Evolutionary conservation across 2,888 invertebrate genomes (phyloP), one percentile per base, ranked within the genome.

Genomic region (Drosophila cognata): DNA sequence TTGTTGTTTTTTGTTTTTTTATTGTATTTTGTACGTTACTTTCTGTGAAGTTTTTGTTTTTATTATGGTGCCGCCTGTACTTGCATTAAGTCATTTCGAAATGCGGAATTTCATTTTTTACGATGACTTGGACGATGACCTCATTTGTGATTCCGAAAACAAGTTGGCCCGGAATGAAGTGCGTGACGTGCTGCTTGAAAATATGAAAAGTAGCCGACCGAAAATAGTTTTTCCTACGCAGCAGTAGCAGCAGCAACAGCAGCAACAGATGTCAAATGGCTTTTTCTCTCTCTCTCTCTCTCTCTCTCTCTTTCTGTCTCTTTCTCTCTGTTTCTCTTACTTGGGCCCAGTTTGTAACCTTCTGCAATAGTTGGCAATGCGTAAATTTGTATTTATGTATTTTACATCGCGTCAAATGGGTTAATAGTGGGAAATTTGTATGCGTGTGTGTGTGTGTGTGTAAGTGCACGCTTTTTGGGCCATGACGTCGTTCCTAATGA

Each of bases 351-450:
- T 56, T 55, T 25, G 16, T 53, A 50, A 41, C 35, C 70, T 46
- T 76, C 46, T 58, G 38, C 41, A 61, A 63, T 61, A 56, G 78
- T 77, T 57, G 51, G 52, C 72, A 80, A 56, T 59, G 68, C 69
- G 51, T 64, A 57, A 53, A 67, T 63, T 70, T 82, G 69, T 87
- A 73, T 88, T 87, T 84, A 74, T 87, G 46, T 46, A 46, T 87
- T 89, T 87, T 84, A 87, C 79, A 86, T 70, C 59, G 66, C 74
- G 74, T 81, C 68, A 84, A 88, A 84, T 84, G 87, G 89, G 88
- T 89, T 84, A 84, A 89, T 82, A 81, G 84, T 81, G 79, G 79
- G 76, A 84, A 88, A 78, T 79, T 69, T 73, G 66, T 57, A 46
- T 68, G 38, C n/a, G 28, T 25, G 61, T 28, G 38, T 18, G 59